phyloP scores from a whole-genome alignment of 2,888 invertebrate species.

The Caenorhabditis angaria region DNA sequence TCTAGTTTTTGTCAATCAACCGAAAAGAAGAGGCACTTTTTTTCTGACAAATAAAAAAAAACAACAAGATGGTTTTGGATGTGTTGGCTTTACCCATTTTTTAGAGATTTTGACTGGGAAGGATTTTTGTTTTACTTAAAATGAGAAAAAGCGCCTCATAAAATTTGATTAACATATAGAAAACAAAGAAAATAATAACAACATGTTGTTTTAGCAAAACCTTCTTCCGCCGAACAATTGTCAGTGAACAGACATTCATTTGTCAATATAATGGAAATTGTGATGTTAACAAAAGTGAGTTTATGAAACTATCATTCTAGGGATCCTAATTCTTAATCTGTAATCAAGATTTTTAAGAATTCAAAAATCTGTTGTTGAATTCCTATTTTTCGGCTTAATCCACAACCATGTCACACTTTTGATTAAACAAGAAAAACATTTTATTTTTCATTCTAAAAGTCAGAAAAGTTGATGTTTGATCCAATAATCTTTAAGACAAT shows the following conservation, averaged over 20 bases:
- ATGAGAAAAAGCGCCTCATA: background rate
- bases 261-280: slow-evolving; percentile 72
- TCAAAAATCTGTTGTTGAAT: background rate
- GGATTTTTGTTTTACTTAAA: background rate
- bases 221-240: slow-evolving; percentile 71
- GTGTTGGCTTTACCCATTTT: too few relatives aligned
- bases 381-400: background rate
- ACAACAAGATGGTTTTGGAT: background rate
- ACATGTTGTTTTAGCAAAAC: slow-evolving; percentile 64
- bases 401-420: background rate
- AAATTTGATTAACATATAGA: background rate
- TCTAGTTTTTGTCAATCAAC: background rate
- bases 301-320: background rate
- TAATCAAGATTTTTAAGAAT: too few relatives aligned
- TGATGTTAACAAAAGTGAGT: slow-evolving; percentile 71
- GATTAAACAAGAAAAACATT: background rate
- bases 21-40: background rate
- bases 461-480: slow-evolving; percentile 6
- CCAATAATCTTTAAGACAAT: too few relatives aligned
- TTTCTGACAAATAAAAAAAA: too few relatives aligned
- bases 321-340: too few relatives aligned
- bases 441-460: background rate
- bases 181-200: background rate
- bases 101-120: background rate
- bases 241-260: slow-evolving; percentile 71